phyloP scores from a whole-genome alignment of 1,140 invertebrate species.

The Pristionchus pacificus region DNA sequence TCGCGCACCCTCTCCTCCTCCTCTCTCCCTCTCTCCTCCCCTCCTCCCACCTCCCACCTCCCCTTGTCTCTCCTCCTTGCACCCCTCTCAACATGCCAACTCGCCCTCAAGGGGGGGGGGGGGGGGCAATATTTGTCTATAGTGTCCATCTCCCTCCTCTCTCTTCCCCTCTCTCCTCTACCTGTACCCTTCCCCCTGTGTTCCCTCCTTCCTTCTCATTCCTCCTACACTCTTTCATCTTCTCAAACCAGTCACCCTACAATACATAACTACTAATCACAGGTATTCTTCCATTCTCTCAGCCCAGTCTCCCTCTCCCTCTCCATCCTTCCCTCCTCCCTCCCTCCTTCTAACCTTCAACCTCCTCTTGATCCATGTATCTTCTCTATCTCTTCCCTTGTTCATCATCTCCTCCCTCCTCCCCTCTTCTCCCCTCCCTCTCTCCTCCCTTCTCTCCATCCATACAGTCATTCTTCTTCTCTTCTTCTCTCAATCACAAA shows the following conservation, averaged over 20 bases:
- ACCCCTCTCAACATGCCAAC: too few species aligned
- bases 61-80: too few species aligned
- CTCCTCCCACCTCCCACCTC: too few species aligned
- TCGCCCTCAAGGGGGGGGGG: too few species aligned
- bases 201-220: constrained; percentile 1
- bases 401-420: background rate
- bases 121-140: too few species aligned
- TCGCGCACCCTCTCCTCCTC: too few species aligned
- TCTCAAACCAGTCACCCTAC: constrained; percentile 1
- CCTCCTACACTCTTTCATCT: constrained; percentile 2
- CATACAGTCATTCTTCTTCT: constrained; percentile 4
- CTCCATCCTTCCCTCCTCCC: constrained; percentile 11
- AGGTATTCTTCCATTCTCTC: constrained; percentile 14
- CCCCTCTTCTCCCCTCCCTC: background rate
- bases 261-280: constrained; percentile 4
- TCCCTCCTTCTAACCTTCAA: constrained; percentile 6
- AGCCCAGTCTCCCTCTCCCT: constrained; percentile 3
- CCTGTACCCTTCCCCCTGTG: constrained; percentile 8
- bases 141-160: too few species aligned
- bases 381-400: constrained; percentile 6
- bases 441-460: constrained; percentile 9
- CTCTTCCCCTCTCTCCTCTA: constrained; percentile 7
- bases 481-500: too few species aligned
- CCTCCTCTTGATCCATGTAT: too few species aligned
- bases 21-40: too few species aligned